Conservation (phyloP, 2,888 invertebrate species). For the Dasysyrphus albostriatus region DNA sequence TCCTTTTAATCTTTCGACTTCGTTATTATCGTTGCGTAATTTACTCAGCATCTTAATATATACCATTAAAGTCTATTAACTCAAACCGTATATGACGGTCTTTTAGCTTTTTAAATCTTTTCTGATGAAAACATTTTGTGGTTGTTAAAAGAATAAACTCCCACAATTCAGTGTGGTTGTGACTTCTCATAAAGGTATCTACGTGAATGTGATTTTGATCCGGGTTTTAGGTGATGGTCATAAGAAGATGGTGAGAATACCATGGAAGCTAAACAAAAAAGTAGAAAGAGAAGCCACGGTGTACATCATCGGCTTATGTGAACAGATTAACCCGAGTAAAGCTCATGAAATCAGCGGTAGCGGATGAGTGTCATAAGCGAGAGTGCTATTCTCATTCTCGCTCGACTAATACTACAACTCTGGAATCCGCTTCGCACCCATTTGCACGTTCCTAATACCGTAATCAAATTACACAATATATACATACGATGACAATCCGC, state of each 20-base stretch:
- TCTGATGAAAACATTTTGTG: slow-evolving; percentile 4
- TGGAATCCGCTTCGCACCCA: slow-evolving; percentile 15
- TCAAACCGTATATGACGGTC: slow-evolving; percentile 42
- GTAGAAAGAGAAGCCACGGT: slow-evolving; percentile 11
- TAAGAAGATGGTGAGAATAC: slow-evolving; percentile 36
- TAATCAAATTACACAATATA: slow-evolving; percentile 64
- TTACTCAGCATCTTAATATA: slow-evolving; percentile 22
- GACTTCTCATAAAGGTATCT: neutral
- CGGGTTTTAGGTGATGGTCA: slow-evolving; percentile 31
- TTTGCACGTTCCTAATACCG: slow-evolving; percentile 68
- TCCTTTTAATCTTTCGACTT: slow-evolving; percentile 20
- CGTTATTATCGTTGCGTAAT: slow-evolving; percentile 29
- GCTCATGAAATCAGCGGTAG: slow-evolving; percentile 47
- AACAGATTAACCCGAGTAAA: slow-evolving; percentile 63
- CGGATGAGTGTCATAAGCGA: slow-evolving; percentile 50
- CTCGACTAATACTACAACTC: slow-evolving; percentile 14
- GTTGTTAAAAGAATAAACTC: slow-evolving; percentile 32
- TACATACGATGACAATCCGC: slow-evolving; percentile 49
- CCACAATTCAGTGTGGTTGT: slow-evolving; percentile 21
- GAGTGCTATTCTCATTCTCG: slow-evolving; percentile 11
- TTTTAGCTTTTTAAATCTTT: slow-evolving; percentile 58
- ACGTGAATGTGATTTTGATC: slow-evolving; percentile 49
- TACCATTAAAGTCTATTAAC: slow-evolving; percentile 32
- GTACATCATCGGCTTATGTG: slow-evolving; percentile 64
- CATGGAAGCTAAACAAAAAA: slow-evolving; percentile 10